A percentile compares a stretch with the other conserved stretches of the same genome.
These are phyloP conservation scores for Gastrophysa polygoni DNA, from an alignment of 2,888 invertebrate genomes.

Conservation along the genomic window DNA sequence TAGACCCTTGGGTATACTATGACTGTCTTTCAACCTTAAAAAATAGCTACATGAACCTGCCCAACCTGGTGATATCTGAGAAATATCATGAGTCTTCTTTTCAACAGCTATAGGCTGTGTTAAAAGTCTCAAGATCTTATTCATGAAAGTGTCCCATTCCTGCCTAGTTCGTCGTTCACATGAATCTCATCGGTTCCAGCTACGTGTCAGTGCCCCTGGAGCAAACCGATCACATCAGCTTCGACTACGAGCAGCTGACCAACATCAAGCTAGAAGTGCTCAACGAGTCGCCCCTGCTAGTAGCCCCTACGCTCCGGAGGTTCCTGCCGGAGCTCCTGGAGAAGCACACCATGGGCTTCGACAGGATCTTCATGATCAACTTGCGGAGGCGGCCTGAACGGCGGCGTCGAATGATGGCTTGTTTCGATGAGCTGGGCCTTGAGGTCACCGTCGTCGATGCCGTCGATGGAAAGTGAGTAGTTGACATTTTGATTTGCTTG, in stretches of 20 bases:
- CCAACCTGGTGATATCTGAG: no score
- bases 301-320: conserved; percentile 56
- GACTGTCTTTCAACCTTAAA: no score
- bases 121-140: no score
- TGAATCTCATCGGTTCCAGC: no score
- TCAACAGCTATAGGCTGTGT: no score
- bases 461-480: conserved; percentile 84
- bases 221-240: conserved; percentile 64
- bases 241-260: conserved; percentile 73
- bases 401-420: conserved; percentile 75
- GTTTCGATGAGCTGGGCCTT: conserved; percentile 82
- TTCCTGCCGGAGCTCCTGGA: conserved; percentile 48
- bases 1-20: no score
- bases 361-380: conserved; percentile 92
- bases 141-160: no score
- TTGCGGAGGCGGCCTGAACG: conserved; percentile 82
- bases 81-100: no score
- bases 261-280: conserved; percentile 70
- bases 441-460: conserved; percentile 78
- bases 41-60: no score
- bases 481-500: no score
- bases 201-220: conserved; percentile 69
- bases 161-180: no score
- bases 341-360: conserved; percentile 72
- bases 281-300: conserved; percentile 60